phyloP scores from a whole-genome alignment of 1,140 invertebrate species.

The Penaeus chinensis region DNA sequence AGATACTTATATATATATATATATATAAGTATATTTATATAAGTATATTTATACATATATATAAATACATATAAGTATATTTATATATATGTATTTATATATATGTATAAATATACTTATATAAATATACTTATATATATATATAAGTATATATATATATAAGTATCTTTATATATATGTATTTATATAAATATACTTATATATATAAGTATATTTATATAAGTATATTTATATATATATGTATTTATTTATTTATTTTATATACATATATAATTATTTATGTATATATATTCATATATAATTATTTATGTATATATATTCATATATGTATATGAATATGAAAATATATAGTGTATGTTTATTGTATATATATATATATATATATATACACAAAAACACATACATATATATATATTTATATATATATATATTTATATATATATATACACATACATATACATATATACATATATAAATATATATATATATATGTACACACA shows the following conservation, averaged over 20 bases:
- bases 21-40: neutral
- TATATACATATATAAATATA: too few species aligned
- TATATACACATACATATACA: too few species aligned
- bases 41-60: neutral
- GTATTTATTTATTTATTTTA: neutral
- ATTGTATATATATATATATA: conserved; percentile 7
- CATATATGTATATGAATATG: neutral
- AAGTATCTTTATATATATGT: too few species aligned
- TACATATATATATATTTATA: neutral
- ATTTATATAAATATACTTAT: too few species aligned
- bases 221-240: too few species aligned
- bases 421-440: neutral
- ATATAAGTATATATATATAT: too few species aligned
- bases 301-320: too few species aligned
- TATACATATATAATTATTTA: neutral
- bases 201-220: too few species aligned
- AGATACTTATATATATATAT: neutral
- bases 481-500: too few species aligned
- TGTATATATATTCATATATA: neutral
- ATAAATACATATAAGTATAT: neutral
- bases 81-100: conserved; percentile 12
- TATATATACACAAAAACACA: neutral
- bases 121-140: neutral
- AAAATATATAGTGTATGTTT: neutral
- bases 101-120: neutral